Conservation (phyloP, 2,888 invertebrate species). For the Clepsis dumicolana region DNA sequence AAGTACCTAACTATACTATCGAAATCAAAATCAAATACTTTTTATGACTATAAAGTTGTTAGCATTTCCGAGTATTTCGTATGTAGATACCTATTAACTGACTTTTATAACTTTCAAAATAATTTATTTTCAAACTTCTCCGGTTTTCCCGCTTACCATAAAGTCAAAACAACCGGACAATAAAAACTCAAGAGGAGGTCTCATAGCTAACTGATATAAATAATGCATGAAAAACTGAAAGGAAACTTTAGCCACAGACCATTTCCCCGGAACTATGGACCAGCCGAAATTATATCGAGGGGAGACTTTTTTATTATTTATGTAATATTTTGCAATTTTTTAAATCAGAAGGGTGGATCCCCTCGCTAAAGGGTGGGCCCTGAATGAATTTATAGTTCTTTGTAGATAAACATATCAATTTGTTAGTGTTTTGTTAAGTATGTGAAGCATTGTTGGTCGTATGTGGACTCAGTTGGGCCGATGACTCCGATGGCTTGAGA, state of each 20-base stretch:
- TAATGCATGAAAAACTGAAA: conserved; percentile 74
- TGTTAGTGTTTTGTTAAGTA: conserved; percentile 84
- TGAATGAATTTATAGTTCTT: conserved; percentile 83
- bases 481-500: conserved; percentile 66
- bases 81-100: background rate
- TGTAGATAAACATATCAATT: conserved; percentile 86
- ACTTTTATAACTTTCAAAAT: conserved; percentile 4
- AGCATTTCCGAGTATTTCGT: too few species aligned
- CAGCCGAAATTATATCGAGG: conserved; percentile 76
- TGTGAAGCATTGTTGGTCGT: conserved; percentile 74
- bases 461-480: conserved; percentile 69
- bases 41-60: background rate
- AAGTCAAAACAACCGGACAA: conserved; percentile 31
- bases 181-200: conserved; percentile 40
- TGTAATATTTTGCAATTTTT: conserved; percentile 85
- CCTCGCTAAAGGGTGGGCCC: conserved; percentile 82
- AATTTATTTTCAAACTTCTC: conserved; percentile 17
- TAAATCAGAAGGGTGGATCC: conserved; percentile 83
- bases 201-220: conserved; percentile 60
- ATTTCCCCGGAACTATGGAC: conserved; percentile 80
- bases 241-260: conserved; percentile 69
- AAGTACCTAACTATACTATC: background rate
- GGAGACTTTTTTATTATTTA: conserved; percentile 80
- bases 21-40: background rate
- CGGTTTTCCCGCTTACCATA: conserved; percentile 20